Conservation (phyloP, 92 coral and sea anemone species). For the Porites cylindrica region DNA sequence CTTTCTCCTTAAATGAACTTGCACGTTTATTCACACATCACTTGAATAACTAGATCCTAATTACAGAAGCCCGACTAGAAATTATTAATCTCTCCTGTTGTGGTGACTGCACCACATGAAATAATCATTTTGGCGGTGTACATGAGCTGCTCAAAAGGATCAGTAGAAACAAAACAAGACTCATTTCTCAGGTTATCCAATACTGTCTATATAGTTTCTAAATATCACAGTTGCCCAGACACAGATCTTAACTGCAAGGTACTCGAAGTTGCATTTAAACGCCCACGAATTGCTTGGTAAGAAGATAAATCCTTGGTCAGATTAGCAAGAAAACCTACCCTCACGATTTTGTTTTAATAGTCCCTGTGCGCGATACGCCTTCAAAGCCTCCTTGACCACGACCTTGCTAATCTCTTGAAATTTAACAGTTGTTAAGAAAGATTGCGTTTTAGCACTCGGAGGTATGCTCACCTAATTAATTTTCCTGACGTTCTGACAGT, state of each 20-base stretch:
- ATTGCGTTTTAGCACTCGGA: constrained; percentile 39
- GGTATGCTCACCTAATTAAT: constrained; percentile 75
- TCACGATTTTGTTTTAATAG: not conserved
- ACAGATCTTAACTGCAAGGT: not conserved
- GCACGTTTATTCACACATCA: not conserved
- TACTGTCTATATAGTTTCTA: not conserved
- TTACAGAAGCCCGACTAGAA: too few relatives aligned
- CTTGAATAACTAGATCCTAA: too few relatives aligned
- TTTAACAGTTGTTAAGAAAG: constrained; percentile 30
- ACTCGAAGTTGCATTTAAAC: not conserved
- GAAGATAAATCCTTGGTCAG: constrained; percentile 2
- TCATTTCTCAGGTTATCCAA: not conserved
- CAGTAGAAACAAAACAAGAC: not conserved
- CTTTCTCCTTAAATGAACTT: not conserved
- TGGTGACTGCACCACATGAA: too few relatives aligned
- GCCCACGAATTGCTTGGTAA: not conserved
- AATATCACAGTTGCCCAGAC: not conserved
- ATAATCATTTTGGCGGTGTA: too few relatives aligned
- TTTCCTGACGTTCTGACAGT: constrained; percentile 73
- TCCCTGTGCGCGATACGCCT: constrained; percentile 6
- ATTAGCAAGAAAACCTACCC: constrained; percentile 19
- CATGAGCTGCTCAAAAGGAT: too few relatives aligned
- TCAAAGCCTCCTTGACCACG: constrained; percentile 30
- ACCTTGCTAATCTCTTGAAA: constrained; percentile 53
- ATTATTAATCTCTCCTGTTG: too few relatives aligned